Conservation (phyloP, 2,797 vertebrate genomes). For the Cottoperca gobio region DNA sequence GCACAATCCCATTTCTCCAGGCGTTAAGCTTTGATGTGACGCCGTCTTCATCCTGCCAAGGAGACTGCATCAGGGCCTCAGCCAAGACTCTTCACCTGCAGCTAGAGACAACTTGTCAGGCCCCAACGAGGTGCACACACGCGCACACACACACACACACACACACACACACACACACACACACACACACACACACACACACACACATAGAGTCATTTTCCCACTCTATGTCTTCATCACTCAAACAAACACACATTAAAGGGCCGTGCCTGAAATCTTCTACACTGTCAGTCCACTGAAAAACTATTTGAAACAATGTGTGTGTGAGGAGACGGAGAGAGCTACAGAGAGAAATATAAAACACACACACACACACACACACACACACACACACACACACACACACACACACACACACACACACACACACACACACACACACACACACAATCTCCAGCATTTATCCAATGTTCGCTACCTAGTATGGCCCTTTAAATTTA, state of each 20-base stretch:
- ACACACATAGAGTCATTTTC: slow-evolving; percentile 5
- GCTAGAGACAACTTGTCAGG: slow-evolving; percentile 78
- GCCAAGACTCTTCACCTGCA: slow-evolving; percentile 81
- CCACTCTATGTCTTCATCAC: slow-evolving; percentile 11
- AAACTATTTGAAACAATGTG: slow-evolving; percentile 63
- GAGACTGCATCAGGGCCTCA: slow-evolving; percentile 75
- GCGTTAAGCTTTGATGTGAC: slow-evolving; percentile 77
- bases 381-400: background rate
- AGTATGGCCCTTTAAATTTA: background rate
- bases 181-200: background rate
- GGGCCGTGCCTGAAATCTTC: slow-evolving; percentile 70
- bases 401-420: background rate
- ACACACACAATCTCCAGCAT: slow-evolving; percentile 8
- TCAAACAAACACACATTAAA: slow-evolving; percentile 61
- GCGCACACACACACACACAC: slow-evolving; percentile 10
- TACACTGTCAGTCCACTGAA: slow-evolving; percentile 69
- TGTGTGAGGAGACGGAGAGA: background rate
- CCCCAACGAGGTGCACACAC: slow-evolving; percentile 21
- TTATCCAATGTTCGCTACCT: slow-evolving; percentile 8
- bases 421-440: slow-evolving; percentile 1
- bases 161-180: slow-evolving; percentile 3
- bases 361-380: slow-evolving; percentile 6
- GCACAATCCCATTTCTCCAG: slow-evolving; percentile 52
- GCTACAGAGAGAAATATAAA: slow-evolving; percentile 29
- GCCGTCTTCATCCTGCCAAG: slow-evolving; percentile 73